A percentile compares a stretch with the other conserved stretches of the same genome.
These are phyloP conservation scores for Arothron firmamentum DNA, from an alignment of 2,113 vertebrate genomes.

Conservation along the genomic window DNA sequence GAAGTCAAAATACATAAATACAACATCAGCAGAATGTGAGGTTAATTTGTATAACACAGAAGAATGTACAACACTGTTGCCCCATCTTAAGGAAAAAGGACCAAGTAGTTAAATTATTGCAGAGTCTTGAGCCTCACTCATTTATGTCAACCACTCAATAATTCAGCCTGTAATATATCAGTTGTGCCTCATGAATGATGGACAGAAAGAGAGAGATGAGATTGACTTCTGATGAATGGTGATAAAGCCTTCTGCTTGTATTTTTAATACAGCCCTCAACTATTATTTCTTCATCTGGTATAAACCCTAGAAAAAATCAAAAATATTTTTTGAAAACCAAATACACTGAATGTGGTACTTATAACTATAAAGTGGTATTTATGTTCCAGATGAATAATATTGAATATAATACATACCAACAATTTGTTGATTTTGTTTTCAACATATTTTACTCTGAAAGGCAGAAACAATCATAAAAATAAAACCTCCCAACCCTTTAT, in stretches of 20 bases:
- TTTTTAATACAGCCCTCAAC: conserved; percentile 65
- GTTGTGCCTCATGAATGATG: conserved; percentile 48
- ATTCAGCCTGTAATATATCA: conserved; percentile 72
- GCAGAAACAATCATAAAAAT: background rate
- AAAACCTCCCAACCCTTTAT: background rate
- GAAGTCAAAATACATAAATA: too few species aligned
- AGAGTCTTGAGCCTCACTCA: conserved; percentile 67
- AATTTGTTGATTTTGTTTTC: background rate
- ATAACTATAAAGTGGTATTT: too few species aligned
- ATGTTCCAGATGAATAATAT: too few species aligned
- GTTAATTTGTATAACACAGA: too few species aligned
- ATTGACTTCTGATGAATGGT: conserved; percentile 63
- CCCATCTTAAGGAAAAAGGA: conserved; percentile 61
- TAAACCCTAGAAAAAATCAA: conserved; percentile 39
- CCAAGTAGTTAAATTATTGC: conserved; percentile 71
- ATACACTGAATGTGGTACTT: too few species aligned
- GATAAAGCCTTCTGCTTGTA: conserved; percentile 52
- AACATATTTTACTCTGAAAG: background rate
- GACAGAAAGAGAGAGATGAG: conserved; percentile 14
- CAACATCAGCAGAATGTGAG: too few species aligned
- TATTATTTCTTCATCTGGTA: conserved; percentile 68
- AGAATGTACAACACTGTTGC: conserved; percentile 45
- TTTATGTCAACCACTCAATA: conserved; percentile 75
- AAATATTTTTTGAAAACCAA: too few species aligned
- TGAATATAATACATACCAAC: too few species aligned